A percentile compares a stretch with the other conserved stretches of the same genome.
Evolutionary conservation across 2,113 vertebrate genomes (phyloP).

Genomic region (Myrmecophaga tridactyla): DNA sequence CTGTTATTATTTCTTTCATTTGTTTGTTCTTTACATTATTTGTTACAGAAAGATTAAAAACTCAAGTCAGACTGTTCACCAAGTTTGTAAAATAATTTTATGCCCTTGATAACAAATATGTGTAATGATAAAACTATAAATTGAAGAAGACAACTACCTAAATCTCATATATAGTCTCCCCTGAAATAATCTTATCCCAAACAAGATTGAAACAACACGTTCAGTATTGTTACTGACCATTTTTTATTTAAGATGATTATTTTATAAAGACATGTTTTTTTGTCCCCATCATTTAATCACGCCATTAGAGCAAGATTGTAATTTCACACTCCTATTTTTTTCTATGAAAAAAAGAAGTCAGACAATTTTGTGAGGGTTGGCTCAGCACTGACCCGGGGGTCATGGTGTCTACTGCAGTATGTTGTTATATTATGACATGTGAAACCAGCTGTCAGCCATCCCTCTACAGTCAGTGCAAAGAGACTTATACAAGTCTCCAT

Average conservation of each 20-base stretch:
- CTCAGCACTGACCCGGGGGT: conserved; percentile 80
- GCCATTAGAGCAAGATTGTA: conserved; percentile 71
- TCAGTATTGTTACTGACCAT: conserved; percentile 50
- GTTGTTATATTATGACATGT: conserved; percentile 78
- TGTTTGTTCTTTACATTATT: neutral
- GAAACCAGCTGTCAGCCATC: conserved; percentile 81
- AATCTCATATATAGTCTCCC: neutral
- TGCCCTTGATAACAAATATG: conserved; percentile 41
- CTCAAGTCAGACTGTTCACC: conserved; percentile 49
- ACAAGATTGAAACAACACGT: conserved; percentile 55
- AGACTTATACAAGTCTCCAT: conserved; percentile 76
- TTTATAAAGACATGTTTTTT: conserved; percentile 74
- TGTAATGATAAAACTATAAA: conserved; percentile 47
- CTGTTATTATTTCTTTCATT: neutral
- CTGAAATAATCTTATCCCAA: neutral
- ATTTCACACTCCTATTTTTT: conserved; percentile 77
- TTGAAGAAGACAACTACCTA: conserved; percentile 32
- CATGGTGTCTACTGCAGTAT: conserved; percentile 74
- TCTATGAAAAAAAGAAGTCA: conserved; percentile 72
- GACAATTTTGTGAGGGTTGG: conserved; percentile 78
- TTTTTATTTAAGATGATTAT: neutral
- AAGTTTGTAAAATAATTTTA: neutral
- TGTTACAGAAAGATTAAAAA: neutral
- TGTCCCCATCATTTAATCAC: conserved; percentile 78
- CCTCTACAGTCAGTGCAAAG: conserved; percentile 76